These are phyloP conservation scores for Pseudopodoces humilis DNA, from an alignment of 2,113 vertebrate genomes.

Conservation along the genomic window DNA sequence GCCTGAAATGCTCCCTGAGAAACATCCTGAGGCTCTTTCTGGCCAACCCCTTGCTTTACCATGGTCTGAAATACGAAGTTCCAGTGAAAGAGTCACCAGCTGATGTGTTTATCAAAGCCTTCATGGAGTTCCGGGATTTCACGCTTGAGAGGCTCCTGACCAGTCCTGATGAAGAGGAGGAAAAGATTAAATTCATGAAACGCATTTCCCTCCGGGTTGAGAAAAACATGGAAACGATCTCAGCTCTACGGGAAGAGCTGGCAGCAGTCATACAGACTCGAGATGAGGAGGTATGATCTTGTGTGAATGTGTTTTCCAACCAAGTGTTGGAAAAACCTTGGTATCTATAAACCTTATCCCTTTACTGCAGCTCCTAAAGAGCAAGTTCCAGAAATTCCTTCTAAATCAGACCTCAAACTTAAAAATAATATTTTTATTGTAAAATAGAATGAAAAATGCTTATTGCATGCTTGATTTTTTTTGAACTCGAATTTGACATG, in stretches of 20 bases:
- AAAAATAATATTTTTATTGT: neutral
- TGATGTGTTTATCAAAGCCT: constrained; percentile 62
- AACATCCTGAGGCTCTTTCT: constrained; percentile 70
- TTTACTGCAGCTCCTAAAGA: neutral
- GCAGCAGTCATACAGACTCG: constrained; percentile 5
- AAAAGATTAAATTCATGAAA: constrained; percentile 50
- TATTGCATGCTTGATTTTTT: neutral
- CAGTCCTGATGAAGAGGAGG: constrained; percentile 69
- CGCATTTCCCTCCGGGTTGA: constrained; percentile 29
- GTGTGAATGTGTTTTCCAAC: neutral
- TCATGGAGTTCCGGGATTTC: constrained; percentile 74
- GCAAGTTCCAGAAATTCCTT: neutral
- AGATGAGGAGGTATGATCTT: constrained; percentile 73
- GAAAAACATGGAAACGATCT: constrained; percentile 41
- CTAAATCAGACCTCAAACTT: neutral
- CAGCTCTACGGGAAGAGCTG: constrained; percentile 62
- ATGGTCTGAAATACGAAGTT: constrained; percentile 5
- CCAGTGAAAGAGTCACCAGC: neutral
- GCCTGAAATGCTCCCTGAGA: neutral
- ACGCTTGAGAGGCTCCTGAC: constrained; percentile 76
- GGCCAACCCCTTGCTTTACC: constrained; percentile 21
- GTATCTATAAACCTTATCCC: rapidly evolving
- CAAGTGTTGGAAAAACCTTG: neutral
- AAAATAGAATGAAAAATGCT: neutral
- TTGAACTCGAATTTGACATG: neutral